Conservation (phyloP, 1,140 invertebrate species). For the Theocolax elegans region DNA sequence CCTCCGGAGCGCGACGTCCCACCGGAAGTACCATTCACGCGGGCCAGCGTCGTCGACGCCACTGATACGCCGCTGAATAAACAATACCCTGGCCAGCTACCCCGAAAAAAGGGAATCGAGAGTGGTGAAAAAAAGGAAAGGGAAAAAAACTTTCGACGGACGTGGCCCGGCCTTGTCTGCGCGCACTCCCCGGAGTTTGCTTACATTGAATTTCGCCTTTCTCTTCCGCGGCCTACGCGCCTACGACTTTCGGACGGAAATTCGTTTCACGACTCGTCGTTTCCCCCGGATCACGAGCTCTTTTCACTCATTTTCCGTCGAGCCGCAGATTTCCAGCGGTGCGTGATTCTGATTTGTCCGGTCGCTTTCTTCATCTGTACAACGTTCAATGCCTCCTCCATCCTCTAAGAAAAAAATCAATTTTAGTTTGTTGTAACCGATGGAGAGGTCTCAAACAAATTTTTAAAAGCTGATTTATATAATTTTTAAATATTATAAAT, state of each 20-base stretch:
- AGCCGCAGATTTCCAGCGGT: neutral
- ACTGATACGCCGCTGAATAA: constrained; percentile 65
- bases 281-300: constrained; percentile 1
- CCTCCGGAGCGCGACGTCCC: constrained; percentile 62
- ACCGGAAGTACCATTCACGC: constrained; percentile 66
- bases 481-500: too few species aligned
- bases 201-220: constrained; percentile 34
- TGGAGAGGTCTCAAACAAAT: too few species aligned
- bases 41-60: constrained; percentile 53
- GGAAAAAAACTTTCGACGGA: constrained; percentile 34
- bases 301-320: neutral
- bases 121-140: constrained; percentile 48
- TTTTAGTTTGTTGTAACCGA: too few species aligned
- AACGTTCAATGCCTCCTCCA: neutral
- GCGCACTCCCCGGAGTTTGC: constrained; percentile 25
- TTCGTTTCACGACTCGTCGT: constrained; percentile 50
- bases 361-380: neutral
- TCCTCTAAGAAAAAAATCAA: too few species aligned
- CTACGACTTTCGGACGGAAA: constrained; percentile 45
- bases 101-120: constrained; percentile 38
- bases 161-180: constrained; percentile 1
- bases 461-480: too few species aligned
- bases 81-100: constrained; percentile 56
- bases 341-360: constrained; percentile 12
- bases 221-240: neutral